A percentile compares a stretch with the other conserved stretches of the same genome.
phyloP scores from a whole-genome alignment of 2,797 vertebrate genomes.

The Gymnothorax javanicus region DNA sequence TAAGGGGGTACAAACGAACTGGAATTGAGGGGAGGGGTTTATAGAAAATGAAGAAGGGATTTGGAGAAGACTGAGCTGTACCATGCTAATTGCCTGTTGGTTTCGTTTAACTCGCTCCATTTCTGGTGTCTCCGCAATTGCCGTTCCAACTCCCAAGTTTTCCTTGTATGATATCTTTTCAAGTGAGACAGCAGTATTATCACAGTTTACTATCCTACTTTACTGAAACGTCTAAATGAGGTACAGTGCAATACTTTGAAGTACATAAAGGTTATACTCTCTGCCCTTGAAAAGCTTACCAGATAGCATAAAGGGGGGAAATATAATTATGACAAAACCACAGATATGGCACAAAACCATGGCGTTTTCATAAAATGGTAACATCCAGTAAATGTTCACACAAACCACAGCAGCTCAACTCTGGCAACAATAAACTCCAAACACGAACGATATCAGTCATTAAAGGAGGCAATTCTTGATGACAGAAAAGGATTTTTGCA shows the following conservation, averaged over 20 bases:
- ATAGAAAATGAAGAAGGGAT: slow-evolving; percentile 33
- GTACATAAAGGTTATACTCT: not conserved
- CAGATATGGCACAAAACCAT: no score
- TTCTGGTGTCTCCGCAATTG: slow-evolving; percentile 93
- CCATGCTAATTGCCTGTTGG: slow-evolving; percentile 94
- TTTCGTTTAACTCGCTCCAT: slow-evolving; percentile 96
- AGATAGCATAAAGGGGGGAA: no score
- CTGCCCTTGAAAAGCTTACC: not conserved
- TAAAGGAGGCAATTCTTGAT: not conserved
- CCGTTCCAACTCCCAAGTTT: slow-evolving; percentile 81
- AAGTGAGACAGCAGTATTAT: slow-evolving; percentile 64
- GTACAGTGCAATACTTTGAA: not conserved
- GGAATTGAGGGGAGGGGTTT: slow-evolving; percentile 23
- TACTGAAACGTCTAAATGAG: no score
- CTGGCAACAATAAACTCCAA: not conserved
- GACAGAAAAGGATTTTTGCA: not conserved
- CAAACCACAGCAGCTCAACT: not conserved
- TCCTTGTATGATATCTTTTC: slow-evolving; percentile 82
- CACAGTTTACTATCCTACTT: not conserved
- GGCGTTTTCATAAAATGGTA: no score
- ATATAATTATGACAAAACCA: no score
- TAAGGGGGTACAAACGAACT: not conserved
- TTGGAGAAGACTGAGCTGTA: slow-evolving; percentile 66
- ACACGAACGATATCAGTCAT: not conserved
- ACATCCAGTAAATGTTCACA: not conserved